Evolutionary conservation across 2,113 vertebrate species (phyloP), one percentile per base, ranked within the genome.

Genomic region (Tricholaema leucomelas): DNA sequence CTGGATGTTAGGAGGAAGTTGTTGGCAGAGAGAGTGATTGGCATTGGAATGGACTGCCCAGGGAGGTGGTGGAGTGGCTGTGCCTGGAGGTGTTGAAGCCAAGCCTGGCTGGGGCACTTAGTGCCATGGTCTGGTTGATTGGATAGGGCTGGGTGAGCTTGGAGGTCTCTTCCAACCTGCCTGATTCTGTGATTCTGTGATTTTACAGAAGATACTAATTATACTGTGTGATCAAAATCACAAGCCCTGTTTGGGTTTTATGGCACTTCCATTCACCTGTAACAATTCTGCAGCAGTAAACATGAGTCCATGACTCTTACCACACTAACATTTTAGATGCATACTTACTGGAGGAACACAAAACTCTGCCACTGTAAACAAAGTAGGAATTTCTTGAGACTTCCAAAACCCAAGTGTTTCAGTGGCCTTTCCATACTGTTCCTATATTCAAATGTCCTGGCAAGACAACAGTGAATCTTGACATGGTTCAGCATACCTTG

Each of bases 401-500:
- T 84, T 81, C 40, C 17, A 55, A 83, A 87, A 75, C 30, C 7
- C 56, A 67, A 73, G 6, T 50, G 78, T 74, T 77, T 64, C 27
- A 67, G 19, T 64, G 27, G 20, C 21, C 5, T 78, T 81, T 76
- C 35, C 76, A 75, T 25, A 54, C 9, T 31, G 9, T 63, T 69
- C 46, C 5, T 86, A 9, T 72, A 61, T 60, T 81, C 15, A 73
- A 50, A 58, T 23, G 12, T 12, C 27, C 56, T 73, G 10, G 14
- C 21, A 94, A 94, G 93, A 65, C 35, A 12, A 52, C 27, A 35
- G 5, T 12, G 8, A 72, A 15, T 30, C 4, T 85, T 88, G 35
- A 35, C 7, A n/a, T 69, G 58, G 59, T 74, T 63, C 54, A 91
- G 6, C 85, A 64, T 94, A 99, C 99, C 98, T 98, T 30, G 98